These are phyloP conservation scores for Marmota flaviventris DNA, from an alignment of 2,113 vertebrate species.

Conservation along the genomic window DNA sequence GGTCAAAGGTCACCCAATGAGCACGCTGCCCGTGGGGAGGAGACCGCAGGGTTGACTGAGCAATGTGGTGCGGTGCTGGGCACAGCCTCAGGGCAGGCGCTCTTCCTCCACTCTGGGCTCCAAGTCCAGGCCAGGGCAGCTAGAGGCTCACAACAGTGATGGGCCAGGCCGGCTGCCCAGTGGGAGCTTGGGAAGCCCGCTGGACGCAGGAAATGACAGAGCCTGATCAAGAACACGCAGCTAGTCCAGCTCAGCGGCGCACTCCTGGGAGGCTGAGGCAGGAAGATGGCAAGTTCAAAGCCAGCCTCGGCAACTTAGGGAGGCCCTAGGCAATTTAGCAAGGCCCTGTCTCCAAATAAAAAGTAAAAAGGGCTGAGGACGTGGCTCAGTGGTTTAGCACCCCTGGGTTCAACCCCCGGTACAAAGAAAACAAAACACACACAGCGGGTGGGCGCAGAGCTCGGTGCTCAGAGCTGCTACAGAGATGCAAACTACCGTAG, in stretches of 20 bases:
- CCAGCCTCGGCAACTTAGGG: background rate
- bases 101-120: background rate
- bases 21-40: background rate
- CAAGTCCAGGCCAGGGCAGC: background rate
- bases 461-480: background rate
- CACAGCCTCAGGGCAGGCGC: background rate
- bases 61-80: background rate
- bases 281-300: background rate
- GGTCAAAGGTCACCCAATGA: background rate
- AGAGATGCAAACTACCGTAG: rapidly evolving
- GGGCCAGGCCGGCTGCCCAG: background rate
- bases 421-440: background rate
- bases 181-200: background rate
- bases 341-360: too few relatives aligned
- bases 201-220: background rate
- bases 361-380: background rate
- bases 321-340: background rate
- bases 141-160: background rate
- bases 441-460: background rate
- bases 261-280: background rate
- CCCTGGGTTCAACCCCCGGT: background rate
- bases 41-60: background rate
- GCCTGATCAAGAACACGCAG: background rate
- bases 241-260: background rate
- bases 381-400: background rate